A percentile compares a stretch with the other conserved stretches of the same genome.
These are phyloP conservation scores for Achlya flavicornis DNA, from an alignment of 2,888 invertebrate genomes.

Conservation along the genomic window DNA sequence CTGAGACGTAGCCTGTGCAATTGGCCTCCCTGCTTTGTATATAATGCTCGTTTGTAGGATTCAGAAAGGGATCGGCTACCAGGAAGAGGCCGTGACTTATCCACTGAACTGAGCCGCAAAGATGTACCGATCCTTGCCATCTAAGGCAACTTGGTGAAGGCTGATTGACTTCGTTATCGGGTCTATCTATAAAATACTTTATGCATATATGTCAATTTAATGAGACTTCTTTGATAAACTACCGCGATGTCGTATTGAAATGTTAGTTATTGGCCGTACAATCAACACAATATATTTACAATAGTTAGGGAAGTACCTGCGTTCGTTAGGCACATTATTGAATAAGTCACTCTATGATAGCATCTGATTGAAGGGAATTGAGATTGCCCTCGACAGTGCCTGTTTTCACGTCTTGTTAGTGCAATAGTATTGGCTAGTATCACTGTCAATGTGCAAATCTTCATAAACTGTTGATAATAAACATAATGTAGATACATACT, in stretches of 20 bases:
- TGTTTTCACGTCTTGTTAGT: slow-evolving; percentile 64
- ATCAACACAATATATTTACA: slow-evolving; percentile 24
- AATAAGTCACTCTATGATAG: slow-evolving; percentile 45
- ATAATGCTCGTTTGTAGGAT: slow-evolving; percentile 79
- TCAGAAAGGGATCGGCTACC: slow-evolving; percentile 71
- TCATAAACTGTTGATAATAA: background rate
- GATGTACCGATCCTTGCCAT: slow-evolving; percentile 62
- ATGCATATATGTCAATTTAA: slow-evolving; percentile 44
- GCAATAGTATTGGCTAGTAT: slow-evolving; percentile 55
- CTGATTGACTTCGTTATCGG: slow-evolving; percentile 70
- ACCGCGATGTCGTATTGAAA: slow-evolving; percentile 9
- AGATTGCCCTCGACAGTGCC: slow-evolving; percentile 51
- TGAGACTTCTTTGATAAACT: slow-evolving; percentile 29
- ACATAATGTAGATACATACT: background rate
- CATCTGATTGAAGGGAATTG: slow-evolving; percentile 51
- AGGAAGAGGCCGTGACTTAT: slow-evolving; percentile 74
- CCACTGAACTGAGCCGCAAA: slow-evolving; percentile 61
- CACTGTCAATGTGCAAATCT: slow-evolving; percentile 28
- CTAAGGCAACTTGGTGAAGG: slow-evolving; percentile 62
- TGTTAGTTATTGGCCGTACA: slow-evolving; percentile 7
- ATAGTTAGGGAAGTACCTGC: slow-evolving; percentile 36
- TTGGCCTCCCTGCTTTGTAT: slow-evolving; percentile 78
- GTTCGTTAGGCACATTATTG: slow-evolving; percentile 46
- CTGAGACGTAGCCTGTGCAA: slow-evolving; percentile 69
- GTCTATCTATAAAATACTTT: slow-evolving; percentile 56